Evolutionary conservation across 2,113 vertebrate genomes (phyloP), one percentile per base, ranked within the genome.

Genomic region (Triplophysa tibetana): DNA sequence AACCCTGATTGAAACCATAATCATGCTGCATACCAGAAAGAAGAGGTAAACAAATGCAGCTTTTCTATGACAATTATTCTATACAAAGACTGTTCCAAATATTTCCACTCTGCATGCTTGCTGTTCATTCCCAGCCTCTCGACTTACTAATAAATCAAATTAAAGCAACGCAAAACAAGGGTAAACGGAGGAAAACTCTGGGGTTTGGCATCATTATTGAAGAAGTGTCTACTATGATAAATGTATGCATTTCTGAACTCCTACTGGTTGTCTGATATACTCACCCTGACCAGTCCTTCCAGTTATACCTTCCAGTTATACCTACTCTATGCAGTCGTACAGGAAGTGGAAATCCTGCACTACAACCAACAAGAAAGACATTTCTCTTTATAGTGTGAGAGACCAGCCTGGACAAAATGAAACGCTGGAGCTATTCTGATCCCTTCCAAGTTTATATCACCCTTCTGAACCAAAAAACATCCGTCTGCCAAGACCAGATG

Each of bases 81-180:
- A n/a, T 87, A 80, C 81, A 83, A 85, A 75, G 87, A 81, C 89
- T 87, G 88, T 63, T 79, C 45, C 61, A 70, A 73, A 82, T 65
- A 77, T 84, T 1, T 87, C 81, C 84, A 73, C 68, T 83, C 74
- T 77, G 62, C 26, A 62, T 56, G 0, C 48, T 58, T 56, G 0
- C 48, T 58, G 62, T 43, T 61, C 19, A 9, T 45, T 62, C 78
- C 45, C 43, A 72, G 4, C 73, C 67, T 70, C 21, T 48, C 1
- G 45, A 3, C 10, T 12, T 48, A 10, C 11, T 13, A 13, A 3
- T 12, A 12, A 12, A 13, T 48, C 2, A 48, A 48, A 48, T 48
- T 13, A 13, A 13, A 13, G 9, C 45, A 48, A 13, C 9, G 45
- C 45, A 48, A 48, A 48, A 48, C 13, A 48, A 48, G 12, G 16